A percentile compares a stretch with the other conserved stretches of the same genome.
phyloP scores from a whole-genome alignment of 2,888 invertebrate species.

The Tuta absoluta region DNA sequence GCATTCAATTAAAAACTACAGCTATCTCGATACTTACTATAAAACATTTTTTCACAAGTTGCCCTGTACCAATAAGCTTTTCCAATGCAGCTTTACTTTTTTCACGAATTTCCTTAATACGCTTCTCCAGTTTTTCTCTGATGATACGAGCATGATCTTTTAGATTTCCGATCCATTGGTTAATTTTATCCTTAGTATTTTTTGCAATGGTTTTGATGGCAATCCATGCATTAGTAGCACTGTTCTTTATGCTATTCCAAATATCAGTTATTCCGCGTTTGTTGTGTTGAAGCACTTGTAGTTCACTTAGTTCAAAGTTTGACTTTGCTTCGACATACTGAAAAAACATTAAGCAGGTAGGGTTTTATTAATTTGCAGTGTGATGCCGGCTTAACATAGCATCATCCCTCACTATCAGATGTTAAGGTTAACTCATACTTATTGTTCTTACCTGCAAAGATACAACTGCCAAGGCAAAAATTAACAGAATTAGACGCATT shows the following conservation, averaged over 20 bases:
- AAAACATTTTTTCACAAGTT: slow-evolving; percentile 48
- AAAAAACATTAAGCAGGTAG: neutral
- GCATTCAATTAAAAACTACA: no score
- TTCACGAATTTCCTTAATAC: slow-evolving; percentile 40
- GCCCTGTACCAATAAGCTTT: slow-evolving; percentile 40
- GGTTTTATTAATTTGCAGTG: neutral
- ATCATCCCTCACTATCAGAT: neutral
- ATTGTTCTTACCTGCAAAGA: neutral
- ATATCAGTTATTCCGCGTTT: slow-evolving; percentile 38
- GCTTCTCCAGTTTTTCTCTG: slow-evolving; percentile 38
- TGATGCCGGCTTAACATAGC: no score
- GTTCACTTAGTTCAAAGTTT: neutral
- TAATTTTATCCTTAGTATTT: slow-evolving; percentile 45
- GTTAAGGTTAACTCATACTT: neutral
- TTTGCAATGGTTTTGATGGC: slow-evolving; percentile 46
- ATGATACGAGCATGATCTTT: slow-evolving; percentile 44
- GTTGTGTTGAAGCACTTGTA: neutral
- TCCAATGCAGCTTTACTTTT: slow-evolving; percentile 41
- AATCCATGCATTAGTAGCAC: slow-evolving; percentile 46
- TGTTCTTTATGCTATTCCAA: slow-evolving; percentile 48
- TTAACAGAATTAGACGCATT: neutral
- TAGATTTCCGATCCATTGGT: slow-evolving; percentile 41
- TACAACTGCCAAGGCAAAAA: neutral
- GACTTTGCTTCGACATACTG: slow-evolving; percentile 4
- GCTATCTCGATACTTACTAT: slow-evolving; percentile 40